Percentiles rank a stretch among this genome's conserved stretches.
Conservation (phyloP, 2,113 vertebrate genomes). For the Verasper variegatus region DNA sequence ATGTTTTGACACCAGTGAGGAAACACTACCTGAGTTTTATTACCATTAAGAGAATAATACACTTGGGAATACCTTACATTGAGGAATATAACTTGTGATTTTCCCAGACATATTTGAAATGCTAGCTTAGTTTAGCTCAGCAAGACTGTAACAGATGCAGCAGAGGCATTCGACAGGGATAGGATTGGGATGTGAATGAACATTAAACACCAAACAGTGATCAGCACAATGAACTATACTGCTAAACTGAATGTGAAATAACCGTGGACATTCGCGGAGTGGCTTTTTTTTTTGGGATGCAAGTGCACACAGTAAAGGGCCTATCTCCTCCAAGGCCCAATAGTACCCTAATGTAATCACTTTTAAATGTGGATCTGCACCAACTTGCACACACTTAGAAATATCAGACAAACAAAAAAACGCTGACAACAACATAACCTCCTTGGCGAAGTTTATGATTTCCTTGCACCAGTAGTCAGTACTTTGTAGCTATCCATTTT, state of each 20-base stretch:
- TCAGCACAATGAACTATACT: neutral
- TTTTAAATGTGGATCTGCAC: too few species aligned
- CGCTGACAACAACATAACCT: too few species aligned
- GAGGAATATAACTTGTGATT: neutral
- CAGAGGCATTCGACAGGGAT: neutral
- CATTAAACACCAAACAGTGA: neutral
- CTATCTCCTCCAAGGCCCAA: neutral
- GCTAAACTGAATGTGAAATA: too few species aligned
- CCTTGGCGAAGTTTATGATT: too few species aligned
- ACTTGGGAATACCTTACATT: neutral
- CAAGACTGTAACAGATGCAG: neutral
- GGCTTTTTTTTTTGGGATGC: too few species aligned
- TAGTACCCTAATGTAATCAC: too few species aligned
- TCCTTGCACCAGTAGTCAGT: neutral
- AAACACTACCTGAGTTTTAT: neutral
- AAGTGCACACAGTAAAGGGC: too few species aligned
- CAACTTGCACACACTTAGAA: too few species aligned
- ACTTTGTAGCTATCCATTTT: slow-evolving; percentile 27
- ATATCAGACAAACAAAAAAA: too few species aligned
- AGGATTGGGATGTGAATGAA: neutral
- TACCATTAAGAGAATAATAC: neutral
- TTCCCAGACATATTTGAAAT: neutral
- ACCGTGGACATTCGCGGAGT: too few species aligned
- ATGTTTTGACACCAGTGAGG: neutral
- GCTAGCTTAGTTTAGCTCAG: too few species aligned